Percentiles rank a stretch among this genome's conserved stretches.
phyloP scores from a whole-genome alignment of 2,888 invertebrate genomes.

The Plutella xylostella region DNA sequence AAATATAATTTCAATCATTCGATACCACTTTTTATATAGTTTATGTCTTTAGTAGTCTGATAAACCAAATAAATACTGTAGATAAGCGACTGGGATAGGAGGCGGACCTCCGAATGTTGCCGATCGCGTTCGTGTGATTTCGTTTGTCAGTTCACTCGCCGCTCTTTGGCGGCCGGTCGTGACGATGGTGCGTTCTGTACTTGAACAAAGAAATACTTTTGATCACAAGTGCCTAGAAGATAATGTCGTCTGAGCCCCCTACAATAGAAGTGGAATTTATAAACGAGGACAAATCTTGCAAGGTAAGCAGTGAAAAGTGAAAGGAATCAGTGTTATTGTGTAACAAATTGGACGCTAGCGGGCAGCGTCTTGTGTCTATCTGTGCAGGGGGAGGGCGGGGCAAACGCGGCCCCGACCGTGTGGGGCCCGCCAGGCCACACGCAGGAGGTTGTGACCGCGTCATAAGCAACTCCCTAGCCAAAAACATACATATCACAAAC shows the following conservation, averaged over 20 bases:
- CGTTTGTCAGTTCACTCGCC: constrained; percentile 60
- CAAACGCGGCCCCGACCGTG: constrained; percentile 65
- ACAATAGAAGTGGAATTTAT: constrained; percentile 64
- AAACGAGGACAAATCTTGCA: constrained; percentile 57
- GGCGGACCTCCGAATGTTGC: constrained; percentile 63
- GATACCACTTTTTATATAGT: neutral
- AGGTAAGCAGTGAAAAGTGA: constrained; percentile 54
- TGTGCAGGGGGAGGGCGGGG: constrained; percentile 70
- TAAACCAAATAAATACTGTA: constrained; percentile 29
- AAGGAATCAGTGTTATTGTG: constrained; percentile 56
- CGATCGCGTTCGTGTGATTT: constrained; percentile 47
- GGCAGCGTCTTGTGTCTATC: constrained; percentile 59
- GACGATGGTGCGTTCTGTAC: constrained; percentile 61
- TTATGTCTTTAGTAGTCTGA: neutral
- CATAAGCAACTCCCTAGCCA: constrained; percentile 65
- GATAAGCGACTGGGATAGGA: constrained; percentile 59
- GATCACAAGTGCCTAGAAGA: constrained; percentile 56
- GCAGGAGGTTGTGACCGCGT: constrained; percentile 73
- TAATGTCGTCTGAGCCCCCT: constrained; percentile 65
- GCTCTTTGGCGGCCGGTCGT: constrained; percentile 66
- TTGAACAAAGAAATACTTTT: constrained; percentile 60
- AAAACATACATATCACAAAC: constrained; percentile 46
- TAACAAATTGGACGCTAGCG: constrained; percentile 63
- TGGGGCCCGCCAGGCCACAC: constrained; percentile 71
- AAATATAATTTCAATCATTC: neutral